Evolutionary conservation across 2,113 vertebrate species (phyloP).

Genomic region (Semnornis frantzii): DNA sequence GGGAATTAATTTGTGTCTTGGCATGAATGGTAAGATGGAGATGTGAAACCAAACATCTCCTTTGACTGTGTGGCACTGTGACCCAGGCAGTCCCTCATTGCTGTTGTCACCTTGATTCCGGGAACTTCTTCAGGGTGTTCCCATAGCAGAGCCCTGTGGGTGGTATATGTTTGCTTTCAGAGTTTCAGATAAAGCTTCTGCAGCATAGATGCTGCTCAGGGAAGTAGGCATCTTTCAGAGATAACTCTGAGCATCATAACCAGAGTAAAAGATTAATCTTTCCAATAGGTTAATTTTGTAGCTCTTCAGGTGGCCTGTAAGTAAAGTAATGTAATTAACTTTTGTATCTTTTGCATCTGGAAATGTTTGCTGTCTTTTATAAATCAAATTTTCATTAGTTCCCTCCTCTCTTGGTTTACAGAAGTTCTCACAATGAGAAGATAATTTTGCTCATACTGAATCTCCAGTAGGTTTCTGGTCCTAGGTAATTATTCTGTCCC

Average conservation of each 20-base stretch:
- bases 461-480: neutral
- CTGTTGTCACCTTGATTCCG: rapidly evolving
- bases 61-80: neutral
- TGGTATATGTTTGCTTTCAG: neutral
- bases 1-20: neutral
- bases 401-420: neutral
- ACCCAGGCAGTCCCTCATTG: neutral
- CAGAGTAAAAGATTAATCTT: neutral
- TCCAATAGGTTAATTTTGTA: neutral
- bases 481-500: neutral
- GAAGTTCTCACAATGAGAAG: neutral
- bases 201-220: neutral
- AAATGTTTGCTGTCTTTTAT: neutral
- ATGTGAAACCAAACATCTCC: neutral
- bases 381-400: neutral
- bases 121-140: neutral
- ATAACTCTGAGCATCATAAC: neutral
- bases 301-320: neutral
- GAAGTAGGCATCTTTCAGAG: neutral
- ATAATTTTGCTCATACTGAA: neutral
- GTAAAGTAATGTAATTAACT: slow-evolving; percentile 5
- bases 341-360: neutral
- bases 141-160: rapidly evolving
- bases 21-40: neutral
- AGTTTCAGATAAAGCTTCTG: neutral